Percentiles rank a stretch among this genome's conserved stretches.
Evolutionary conservation across 2,113 vertebrate genomes (phyloP).

Genomic region (Rousettus leschenaultii): DNA sequence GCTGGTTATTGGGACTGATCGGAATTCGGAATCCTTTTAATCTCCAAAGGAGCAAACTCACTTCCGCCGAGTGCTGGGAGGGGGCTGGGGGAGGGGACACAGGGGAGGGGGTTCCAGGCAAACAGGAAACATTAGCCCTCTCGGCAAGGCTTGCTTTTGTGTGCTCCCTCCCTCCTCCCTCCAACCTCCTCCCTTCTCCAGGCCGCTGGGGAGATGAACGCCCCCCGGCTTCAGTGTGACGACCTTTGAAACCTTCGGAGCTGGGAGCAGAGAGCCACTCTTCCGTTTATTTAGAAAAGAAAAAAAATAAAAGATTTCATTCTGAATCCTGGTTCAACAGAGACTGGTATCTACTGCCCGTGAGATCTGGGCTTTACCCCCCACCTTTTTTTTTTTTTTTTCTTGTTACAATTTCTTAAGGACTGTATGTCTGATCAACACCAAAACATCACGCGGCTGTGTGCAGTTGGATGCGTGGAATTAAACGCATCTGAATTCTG

Average conservation of each 20-base stretch:
- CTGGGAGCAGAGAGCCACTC: constrained; percentile 29
- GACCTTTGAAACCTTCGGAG: constrained; percentile 73
- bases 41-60: constrained; percentile 87
- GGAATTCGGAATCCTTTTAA: constrained; percentile 86
- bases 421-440: background rate
- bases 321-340: background rate
- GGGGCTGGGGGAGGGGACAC: constrained; percentile 74
- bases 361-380: background rate
- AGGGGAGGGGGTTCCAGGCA: constrained; percentile 77
- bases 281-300: constrained; percentile 68
- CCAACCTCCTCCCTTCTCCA: constrained; percentile 48
- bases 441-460: constrained; percentile 6
- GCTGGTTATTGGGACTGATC: constrained; percentile 78
- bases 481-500: constrained; percentile 55
- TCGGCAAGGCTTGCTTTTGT: constrained; percentile 76
- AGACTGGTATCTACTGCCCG: background rate
- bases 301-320: constrained; percentile 58
- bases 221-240: constrained; percentile 65
- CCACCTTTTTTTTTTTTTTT: background rate
- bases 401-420: background rate
- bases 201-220: constrained; percentile 70
- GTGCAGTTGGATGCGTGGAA: constrained; percentile 24
- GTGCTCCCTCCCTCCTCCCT: constrained; percentile 63
- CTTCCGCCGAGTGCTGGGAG: constrained; percentile 86
- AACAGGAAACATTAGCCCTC: constrained; percentile 85